Percentiles rank a stretch among this genome's conserved stretches.
These are phyloP conservation scores for Hippoglossus stenolepis DNA, from an alignment of 2,113 vertebrate species.

Conservation along the genomic window DNA sequence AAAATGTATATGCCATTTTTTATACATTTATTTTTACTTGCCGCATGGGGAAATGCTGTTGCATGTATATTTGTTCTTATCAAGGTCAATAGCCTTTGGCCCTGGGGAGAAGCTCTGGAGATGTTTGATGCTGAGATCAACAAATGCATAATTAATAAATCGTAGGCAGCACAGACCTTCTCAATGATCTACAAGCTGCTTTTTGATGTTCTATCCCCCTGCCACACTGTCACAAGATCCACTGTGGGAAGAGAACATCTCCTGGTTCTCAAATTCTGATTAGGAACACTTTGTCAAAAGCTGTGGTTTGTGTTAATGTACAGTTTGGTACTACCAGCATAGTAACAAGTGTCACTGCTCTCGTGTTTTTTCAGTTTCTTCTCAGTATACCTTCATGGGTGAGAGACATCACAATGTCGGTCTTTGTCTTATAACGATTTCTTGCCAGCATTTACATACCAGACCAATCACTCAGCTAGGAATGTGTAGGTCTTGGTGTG, in stretches of 20 bases:
- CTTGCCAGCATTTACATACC: neutral
- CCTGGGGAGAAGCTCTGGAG: neutral
- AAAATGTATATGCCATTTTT: no score
- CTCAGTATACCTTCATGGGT: neutral
- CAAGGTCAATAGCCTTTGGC: neutral
- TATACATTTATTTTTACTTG: neutral
- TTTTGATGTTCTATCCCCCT: neutral
- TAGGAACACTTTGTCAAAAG: constrained; percentile 4
- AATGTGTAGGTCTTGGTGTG: neutral
- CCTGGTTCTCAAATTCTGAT: neutral
- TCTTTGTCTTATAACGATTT: neutral
- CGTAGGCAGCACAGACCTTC: neutral
- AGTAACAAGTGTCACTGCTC: neutral
- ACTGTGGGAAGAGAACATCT: neutral
- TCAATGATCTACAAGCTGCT: no score
- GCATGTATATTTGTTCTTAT: neutral
- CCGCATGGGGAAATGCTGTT: neutral
- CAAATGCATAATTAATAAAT: neutral
- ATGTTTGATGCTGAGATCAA: neutral
- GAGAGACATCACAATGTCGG: constrained; percentile 8
- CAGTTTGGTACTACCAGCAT: no score
- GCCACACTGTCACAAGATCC: neutral
- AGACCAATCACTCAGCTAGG: neutral
- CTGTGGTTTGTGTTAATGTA: neutral
- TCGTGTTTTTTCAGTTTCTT: neutral